Conservation (phyloP, 1,140 invertebrate species). For the Whitmania pigra region DNA sequence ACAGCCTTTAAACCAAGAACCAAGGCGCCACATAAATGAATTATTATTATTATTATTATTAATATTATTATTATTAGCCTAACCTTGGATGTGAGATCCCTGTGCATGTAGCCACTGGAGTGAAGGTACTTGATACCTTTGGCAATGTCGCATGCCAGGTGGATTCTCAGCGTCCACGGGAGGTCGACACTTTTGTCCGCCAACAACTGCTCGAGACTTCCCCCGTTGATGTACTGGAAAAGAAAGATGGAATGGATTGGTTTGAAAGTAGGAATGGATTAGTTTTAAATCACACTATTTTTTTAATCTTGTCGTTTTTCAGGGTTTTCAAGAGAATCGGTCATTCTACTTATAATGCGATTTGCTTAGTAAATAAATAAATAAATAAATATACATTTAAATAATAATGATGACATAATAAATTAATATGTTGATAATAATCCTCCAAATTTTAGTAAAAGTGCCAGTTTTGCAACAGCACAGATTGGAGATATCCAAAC, state of each 20-base stretch:
- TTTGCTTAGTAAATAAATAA: too few relatives aligned
- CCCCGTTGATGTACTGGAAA: conserved; percentile 76
- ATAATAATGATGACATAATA: too few relatives aligned
- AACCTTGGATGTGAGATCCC: conserved; percentile 87
- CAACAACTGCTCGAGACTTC: conserved; percentile 78
- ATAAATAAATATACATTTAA: too few relatives aligned
- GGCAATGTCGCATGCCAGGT: conserved; percentile 71
- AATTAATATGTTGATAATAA: too few relatives aligned
- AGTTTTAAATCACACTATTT: not conserved
- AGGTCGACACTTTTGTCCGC: conserved; percentile 62
- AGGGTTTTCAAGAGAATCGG: not conserved
- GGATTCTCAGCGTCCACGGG: conserved; percentile 64
- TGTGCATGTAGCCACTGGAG: conserved; percentile 75
- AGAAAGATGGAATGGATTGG: conserved; percentile 12
- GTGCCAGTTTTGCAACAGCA: too few relatives aligned
- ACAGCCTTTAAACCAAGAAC: too few relatives aligned
- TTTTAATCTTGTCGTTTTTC: not conserved
- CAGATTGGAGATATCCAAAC: too few relatives aligned
- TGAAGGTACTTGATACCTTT: conserved; percentile 85
- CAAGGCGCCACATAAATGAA: too few relatives aligned
- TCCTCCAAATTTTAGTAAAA: too few relatives aligned
- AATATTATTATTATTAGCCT: not conserved
- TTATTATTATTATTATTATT: too few relatives aligned
- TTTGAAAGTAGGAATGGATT: too few relatives aligned
- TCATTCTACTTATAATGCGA: too few relatives aligned